Evolutionary conservation across 2,888 invertebrate species (phyloP).

Genomic region (Branchipolynoe longqiensis): DNA sequence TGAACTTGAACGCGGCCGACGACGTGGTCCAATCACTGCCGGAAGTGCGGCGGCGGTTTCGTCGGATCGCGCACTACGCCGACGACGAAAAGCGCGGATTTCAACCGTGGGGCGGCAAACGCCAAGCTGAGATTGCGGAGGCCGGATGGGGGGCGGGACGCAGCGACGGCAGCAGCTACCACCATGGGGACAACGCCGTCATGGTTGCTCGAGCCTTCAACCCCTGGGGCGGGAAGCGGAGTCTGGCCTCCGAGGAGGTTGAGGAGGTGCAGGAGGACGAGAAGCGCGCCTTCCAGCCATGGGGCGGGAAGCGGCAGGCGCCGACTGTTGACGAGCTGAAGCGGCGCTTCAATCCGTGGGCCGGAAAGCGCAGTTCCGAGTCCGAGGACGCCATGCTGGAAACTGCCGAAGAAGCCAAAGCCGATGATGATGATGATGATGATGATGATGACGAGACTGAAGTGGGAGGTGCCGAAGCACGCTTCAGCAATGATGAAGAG

Average conservation of each 20-base stretch:
- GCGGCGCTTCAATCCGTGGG: conserved; percentile 53
- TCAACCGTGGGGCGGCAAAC: conserved; percentile 57
- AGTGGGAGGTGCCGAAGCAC: background rate
- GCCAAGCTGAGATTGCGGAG: conserved; percentile 16
- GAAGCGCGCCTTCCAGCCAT: conserved; percentile 47
- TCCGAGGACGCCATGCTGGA: background rate
- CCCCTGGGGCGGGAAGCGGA: conserved; percentile 55
- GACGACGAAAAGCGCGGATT: conserved; percentile 10
- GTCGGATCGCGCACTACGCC: background rate
- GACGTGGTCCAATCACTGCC: background rate
- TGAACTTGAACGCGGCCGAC: background rate
- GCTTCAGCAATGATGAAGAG: no score
- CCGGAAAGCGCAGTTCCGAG: conserved; percentile 34
- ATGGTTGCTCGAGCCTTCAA: conserved; percentile 20
- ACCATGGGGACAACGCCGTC: background rate
- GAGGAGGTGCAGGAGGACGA: background rate
- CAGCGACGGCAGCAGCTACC: background rate
- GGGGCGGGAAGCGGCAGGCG: conserved; percentile 46
- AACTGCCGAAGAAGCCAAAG: background rate
- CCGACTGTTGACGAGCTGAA: conserved; percentile 20
- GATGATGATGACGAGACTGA: background rate
- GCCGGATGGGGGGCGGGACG: background rate
- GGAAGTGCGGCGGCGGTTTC: background rate
- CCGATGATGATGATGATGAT: background rate
- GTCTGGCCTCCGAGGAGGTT: background rate